Conservation (phyloP, 2,888 invertebrate species). For the Poecilus cupreus region DNA sequence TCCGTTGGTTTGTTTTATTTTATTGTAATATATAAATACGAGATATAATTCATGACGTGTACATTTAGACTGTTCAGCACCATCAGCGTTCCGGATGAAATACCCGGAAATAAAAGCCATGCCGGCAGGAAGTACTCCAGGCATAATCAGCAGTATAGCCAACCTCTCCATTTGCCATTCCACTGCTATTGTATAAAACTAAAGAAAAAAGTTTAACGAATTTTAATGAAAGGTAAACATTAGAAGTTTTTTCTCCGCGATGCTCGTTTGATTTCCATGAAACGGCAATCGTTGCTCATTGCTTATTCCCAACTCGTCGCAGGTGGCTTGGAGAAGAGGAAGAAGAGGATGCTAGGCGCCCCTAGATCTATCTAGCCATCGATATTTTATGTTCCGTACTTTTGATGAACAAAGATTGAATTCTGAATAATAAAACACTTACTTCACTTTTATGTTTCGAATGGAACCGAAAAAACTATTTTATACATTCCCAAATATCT, state of each 20-base stretch:
- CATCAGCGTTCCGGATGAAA: neutral
- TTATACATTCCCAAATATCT: neutral
- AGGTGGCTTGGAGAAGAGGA: constrained; percentile 6
- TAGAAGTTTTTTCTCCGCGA: constrained; percentile 12
- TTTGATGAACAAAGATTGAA: constrained; percentile 53
- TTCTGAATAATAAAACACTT: constrained; percentile 57
- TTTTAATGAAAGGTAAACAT: constrained; percentile 55
- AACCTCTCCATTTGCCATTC: neutral
- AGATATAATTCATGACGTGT: neutral
- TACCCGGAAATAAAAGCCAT: neutral
- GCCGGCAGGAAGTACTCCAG: no score
- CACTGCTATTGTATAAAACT: neutral
- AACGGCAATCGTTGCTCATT: constrained; percentile 1
- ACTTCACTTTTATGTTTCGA: constrained; percentile 17
- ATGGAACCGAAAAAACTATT: constrained; percentile 37
- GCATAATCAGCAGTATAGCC: constrained; percentile 2
- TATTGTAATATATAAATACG: neutral
- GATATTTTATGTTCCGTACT: constrained; percentile 32
- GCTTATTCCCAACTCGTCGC: neutral
- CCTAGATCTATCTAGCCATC: constrained; percentile 28
- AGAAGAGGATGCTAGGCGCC: neutral
- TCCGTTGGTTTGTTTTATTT: neutral
- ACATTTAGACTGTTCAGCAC: neutral
- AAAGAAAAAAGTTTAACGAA: constrained; percentile 39
- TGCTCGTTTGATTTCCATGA: constrained; percentile 22